Percentiles rank a stretch among this genome's conserved stretches.
These are phyloP conservation scores for Brachystomella parvula DNA, from an alignment of 1,140 invertebrate genomes.

Conservation along the genomic window DNA sequence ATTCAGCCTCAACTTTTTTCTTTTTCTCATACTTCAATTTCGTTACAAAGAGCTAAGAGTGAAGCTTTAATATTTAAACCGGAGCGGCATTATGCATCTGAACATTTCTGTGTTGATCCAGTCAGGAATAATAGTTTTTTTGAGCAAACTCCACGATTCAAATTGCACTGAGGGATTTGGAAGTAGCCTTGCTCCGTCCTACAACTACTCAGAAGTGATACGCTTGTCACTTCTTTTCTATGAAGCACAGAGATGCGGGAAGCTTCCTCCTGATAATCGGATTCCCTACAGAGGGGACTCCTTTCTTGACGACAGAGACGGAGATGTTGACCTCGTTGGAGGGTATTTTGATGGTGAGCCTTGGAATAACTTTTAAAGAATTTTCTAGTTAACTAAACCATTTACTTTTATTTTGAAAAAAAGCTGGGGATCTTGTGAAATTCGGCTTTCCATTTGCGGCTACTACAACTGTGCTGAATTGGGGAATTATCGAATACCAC, in stretches of 20 bases:
- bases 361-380: background rate
- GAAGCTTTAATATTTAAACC: too few relatives aligned
- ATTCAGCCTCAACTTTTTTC: too few relatives aligned
- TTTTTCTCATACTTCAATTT: too few relatives aligned
- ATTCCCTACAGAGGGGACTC: constrained; percentile 43
- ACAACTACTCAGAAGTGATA: constrained; percentile 39
- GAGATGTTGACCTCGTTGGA: constrained; percentile 42
- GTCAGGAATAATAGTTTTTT: background rate
- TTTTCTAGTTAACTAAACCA: background rate
- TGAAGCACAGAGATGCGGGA: constrained; percentile 44
- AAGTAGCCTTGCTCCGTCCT: background rate
- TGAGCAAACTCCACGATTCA: background rate
- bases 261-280: constrained; percentile 41
- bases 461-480: constrained; percentile 41
- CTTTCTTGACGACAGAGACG: constrained; percentile 41
- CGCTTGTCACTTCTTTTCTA: constrained; percentile 44
- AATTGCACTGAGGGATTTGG: background rate
- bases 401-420: background rate
- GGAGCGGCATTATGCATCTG: too few relatives aligned
- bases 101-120: background rate
- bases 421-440: constrained; percentile 46
- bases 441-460: constrained; percentile 45
- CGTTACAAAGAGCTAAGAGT: too few relatives aligned
- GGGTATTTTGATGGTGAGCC: constrained; percentile 45
- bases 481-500: constrained; percentile 43